Conservation (phyloP, 1,140 invertebrate species). For the Caenorhabditis tropicalis region DNA sequence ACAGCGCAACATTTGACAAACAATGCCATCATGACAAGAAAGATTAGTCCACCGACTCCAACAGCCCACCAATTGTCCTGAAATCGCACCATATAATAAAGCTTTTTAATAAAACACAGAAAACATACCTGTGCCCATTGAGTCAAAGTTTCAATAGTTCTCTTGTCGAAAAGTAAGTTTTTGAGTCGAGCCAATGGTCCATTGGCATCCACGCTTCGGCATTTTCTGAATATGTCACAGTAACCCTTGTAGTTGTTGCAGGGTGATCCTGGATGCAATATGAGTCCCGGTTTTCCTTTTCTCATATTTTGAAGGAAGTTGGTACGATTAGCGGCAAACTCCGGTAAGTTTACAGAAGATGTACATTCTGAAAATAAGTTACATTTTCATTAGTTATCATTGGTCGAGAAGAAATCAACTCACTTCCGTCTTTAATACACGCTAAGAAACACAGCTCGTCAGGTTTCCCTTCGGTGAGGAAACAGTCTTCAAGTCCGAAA, state of each 20-base stretch:
- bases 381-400: too few relatives aligned
- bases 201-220: constrained; percentile 94
- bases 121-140: constrained; percentile 63
- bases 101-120: background rate
- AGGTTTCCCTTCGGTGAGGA: constrained; percentile 88
- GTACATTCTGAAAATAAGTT: constrained; percentile 80
- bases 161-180: constrained; percentile 90
- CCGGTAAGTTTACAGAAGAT: constrained; percentile 80
- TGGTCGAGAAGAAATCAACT: background rate
- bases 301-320: constrained; percentile 62
- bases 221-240: constrained; percentile 97
- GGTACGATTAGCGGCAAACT: constrained; percentile 81
- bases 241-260: constrained; percentile 95
- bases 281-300: constrained; percentile 78
- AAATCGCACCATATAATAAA: constrained; percentile 24
- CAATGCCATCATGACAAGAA: constrained; percentile 93
- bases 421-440: constrained; percentile 83
- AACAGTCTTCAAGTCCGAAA: constrained; percentile 93
- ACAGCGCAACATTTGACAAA: constrained; percentile 99
- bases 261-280: constrained; percentile 88
- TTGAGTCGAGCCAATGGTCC: constrained; percentile 94
- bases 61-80: constrained; percentile 96
- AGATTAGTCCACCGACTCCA: constrained; percentile 80
- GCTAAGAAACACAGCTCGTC: constrained; percentile 93
- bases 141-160: constrained; percentile 78